These are phyloP conservation scores for Archaeoteleia sp. DNA, from an alignment of 2,888 invertebrate species.

Conservation along the genomic window DNA sequence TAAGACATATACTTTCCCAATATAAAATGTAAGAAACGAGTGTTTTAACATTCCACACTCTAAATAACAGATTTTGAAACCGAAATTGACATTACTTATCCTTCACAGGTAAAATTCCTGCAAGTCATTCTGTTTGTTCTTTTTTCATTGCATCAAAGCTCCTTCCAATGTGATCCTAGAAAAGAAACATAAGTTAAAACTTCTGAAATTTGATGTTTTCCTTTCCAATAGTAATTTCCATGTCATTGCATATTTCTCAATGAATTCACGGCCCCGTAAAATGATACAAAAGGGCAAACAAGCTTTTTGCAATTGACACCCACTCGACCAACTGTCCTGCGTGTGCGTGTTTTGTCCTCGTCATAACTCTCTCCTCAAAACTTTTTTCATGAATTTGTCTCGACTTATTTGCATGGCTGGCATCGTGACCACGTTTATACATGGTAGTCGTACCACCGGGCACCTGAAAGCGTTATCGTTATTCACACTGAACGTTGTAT, in stretches of 20 bases:
- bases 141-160: too few relatives aligned
- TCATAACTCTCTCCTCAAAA: slow-evolving; percentile 35
- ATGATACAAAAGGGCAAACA: slow-evolving; percentile 39
- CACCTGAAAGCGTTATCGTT: slow-evolving; percentile 42
- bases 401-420: slow-evolving; percentile 61
- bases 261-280: slow-evolving; percentile 24
- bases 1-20: too few relatives aligned
- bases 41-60: too few relatives aligned
- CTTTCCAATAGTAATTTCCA: not conserved
- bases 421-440: slow-evolving; percentile 61
- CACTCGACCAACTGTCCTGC: slow-evolving; percentile 31
- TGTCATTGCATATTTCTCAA: slow-evolving; percentile 35
- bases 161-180: too few relatives aligned
- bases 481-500: slow-evolving; percentile 25
- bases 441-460: slow-evolving; percentile 47
- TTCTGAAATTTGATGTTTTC: slow-evolving; percentile 15
- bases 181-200: too few relatives aligned
- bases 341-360: slow-evolving; percentile 43
- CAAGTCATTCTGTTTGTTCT: too few relatives aligned
- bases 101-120: too few relatives aligned
- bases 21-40: too few relatives aligned
- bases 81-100: too few relatives aligned
- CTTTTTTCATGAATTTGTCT: slow-evolving; percentile 38
- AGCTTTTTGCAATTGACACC: slow-evolving; percentile 46
- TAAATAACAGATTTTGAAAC: too few relatives aligned